These are phyloP conservation scores for Papilio helenus DNA, from an alignment of 1,140 invertebrate genomes.

Conservation along the genomic window DNA sequence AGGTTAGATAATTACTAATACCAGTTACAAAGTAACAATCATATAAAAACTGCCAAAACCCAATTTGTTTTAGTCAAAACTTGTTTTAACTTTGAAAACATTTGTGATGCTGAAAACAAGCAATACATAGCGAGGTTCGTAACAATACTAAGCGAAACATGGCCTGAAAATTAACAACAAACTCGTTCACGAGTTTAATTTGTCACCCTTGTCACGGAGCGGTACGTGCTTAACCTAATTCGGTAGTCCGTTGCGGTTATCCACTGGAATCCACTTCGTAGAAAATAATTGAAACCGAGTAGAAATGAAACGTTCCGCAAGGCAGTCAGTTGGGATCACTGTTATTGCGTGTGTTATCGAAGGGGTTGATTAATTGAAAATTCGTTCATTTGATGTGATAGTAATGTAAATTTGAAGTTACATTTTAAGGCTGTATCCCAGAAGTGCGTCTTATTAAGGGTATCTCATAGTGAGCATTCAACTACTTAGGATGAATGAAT, in stretches of 20 bases:
- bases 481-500: too few species aligned
- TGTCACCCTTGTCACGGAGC: constrained; percentile 24
- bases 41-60: background rate
- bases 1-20: background rate
- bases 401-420: background rate
- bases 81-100: background rate
- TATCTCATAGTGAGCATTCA: too few species aligned
- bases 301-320: background rate
- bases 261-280: constrained; percentile 14
- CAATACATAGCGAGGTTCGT: background rate
- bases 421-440: background rate
- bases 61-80: background rate
- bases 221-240: constrained; percentile 32
- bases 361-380: constrained; percentile 8
- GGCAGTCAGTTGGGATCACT: constrained; percentile 21
- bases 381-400: background rate
- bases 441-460: too few species aligned
- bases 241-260: constrained; percentile 19
- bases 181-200: constrained; percentile 29
- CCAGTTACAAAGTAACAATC: background rate
- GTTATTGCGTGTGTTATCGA: constrained; percentile 10
- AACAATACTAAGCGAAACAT: constrained; percentile 9
- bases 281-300: constrained; percentile 22
- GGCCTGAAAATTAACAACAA: constrained; percentile 29
- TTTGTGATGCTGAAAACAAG: background rate